A percentile compares a stretch with the other conserved stretches of the same genome.
These are phyloP conservation scores for Drosophila aldrichi DNA, from an alignment of 2,888 invertebrate species.

Conservation along the genomic window DNA sequence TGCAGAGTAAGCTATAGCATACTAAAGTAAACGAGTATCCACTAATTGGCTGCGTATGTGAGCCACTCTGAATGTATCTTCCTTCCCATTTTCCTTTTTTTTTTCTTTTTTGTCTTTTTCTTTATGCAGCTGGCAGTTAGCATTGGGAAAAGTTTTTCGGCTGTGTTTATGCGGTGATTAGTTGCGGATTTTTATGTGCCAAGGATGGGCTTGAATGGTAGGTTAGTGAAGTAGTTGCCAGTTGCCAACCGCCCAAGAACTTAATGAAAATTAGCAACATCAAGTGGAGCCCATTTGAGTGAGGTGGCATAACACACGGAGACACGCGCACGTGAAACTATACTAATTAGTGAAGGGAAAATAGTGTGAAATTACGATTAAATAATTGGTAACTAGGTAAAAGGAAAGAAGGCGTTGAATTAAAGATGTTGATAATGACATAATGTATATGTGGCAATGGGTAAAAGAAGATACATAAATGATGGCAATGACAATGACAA, in stretches of 20 bases:
- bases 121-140: constrained; percentile 43
- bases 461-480: no score
- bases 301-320: background rate
- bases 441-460: background rate
- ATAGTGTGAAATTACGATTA: constrained; percentile 38
- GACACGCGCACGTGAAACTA: background rate
- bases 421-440: background rate
- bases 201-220: constrained; percentile 42
- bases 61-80: constrained; percentile 39
- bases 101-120: constrained; percentile 8
- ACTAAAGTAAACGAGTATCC: constrained; percentile 24
- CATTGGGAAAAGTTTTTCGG: constrained; percentile 59
- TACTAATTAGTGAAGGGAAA: constrained; percentile 54
- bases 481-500: background rate
- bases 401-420: background rate
- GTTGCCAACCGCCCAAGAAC: constrained; percentile 14
- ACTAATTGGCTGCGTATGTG: constrained; percentile 57
- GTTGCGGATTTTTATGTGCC: constrained; percentile 61
- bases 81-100: background rate
- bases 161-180: constrained; percentile 65
- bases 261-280: constrained; percentile 52
- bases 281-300: constrained; percentile 30
- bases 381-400: constrained; percentile 29
- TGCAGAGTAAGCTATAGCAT: constrained; percentile 16
- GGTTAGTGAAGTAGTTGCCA: constrained; percentile 44